Percentiles rank a stretch among this genome's conserved stretches.
Evolutionary conservation across 2,113 vertebrate genomes (phyloP).

Genomic region (Perca fluviatilis): DNA sequence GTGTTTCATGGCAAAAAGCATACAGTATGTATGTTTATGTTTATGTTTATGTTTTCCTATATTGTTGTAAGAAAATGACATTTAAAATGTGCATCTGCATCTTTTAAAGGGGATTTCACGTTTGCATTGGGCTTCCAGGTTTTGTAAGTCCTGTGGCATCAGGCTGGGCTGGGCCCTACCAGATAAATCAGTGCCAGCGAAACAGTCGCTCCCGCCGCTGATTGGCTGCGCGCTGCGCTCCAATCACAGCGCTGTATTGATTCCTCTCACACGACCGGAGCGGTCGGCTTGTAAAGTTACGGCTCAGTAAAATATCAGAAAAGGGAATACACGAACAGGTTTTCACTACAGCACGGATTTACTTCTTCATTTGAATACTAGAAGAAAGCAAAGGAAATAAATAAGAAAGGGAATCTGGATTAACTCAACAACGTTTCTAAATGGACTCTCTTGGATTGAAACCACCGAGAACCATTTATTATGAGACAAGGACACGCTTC

Average conservation of each 20-base stretch:
- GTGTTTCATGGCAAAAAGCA: neutral
- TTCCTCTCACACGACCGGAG: conserved; percentile 43
- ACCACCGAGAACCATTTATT: neutral
- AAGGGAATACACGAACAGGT: conserved; percentile 1
- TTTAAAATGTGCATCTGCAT: neutral
- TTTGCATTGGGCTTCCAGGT: neutral
- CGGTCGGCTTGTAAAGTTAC: neutral
- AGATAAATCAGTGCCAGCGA: conserved; percentile 61
- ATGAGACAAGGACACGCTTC: neutral
- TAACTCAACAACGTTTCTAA: neutral
- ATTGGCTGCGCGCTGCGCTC: conserved; percentile 68
- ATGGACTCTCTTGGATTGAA: conserved; percentile 19
- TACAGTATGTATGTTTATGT: too few species aligned
- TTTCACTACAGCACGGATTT: neutral
- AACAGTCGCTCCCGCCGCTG: conserved; percentile 58
- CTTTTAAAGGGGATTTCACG: neutral
- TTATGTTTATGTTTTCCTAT: too few species aligned
- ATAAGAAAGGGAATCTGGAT: conserved; percentile 5
- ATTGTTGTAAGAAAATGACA: neutral
- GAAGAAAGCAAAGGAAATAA: neutral
- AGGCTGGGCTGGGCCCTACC: conserved; percentile 5
- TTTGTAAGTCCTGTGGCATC: too few species aligned
- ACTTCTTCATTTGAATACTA: neutral
- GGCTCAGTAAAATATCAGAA: conserved; percentile 16
- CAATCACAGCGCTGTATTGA: conserved; percentile 65